phyloP scores from a whole-genome alignment of 2,888 invertebrate species.

The Merodon equestris region DNA sequence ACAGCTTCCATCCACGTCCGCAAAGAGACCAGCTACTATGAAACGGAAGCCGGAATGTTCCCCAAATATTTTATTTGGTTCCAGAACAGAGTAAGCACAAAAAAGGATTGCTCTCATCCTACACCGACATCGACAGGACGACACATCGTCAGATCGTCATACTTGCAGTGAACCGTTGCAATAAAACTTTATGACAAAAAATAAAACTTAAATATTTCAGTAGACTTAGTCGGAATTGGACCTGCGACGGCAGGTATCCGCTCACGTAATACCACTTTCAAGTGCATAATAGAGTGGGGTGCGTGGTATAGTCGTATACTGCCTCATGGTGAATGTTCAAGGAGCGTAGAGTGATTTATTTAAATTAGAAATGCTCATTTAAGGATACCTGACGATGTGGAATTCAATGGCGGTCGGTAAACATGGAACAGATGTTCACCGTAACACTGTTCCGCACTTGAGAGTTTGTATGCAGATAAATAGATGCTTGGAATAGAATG shows the following conservation, averaged over 20 bases:
- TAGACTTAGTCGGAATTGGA: constrained; percentile 3
- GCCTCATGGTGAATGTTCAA: background rate
- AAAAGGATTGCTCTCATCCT: constrained; percentile 38
- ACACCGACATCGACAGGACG: constrained; percentile 2
- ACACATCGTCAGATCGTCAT: constrained; percentile 15
- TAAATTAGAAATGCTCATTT: constrained; percentile 26
- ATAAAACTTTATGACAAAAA: constrained; percentile 49
- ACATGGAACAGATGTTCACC: too few relatives aligned
- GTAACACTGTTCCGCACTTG: too few relatives aligned
- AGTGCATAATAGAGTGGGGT: constrained; percentile 3
- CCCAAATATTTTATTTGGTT: constrained; percentile 13
- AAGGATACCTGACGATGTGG: background rate
- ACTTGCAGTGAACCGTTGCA: constrained; percentile 10
- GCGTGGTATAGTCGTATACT: background rate
- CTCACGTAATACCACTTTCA: constrained; percentile 27
- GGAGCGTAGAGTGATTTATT: constrained; percentile 43
- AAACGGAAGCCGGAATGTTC: constrained; percentile 8
- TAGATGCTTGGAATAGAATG: too few relatives aligned
- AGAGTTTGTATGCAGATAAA: too few relatives aligned
- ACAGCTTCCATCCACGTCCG: constrained; percentile 44
- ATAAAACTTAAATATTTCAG: constrained; percentile 43
- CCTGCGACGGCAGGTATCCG: background rate
- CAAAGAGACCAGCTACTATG: constrained; percentile 1
- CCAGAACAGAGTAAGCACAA: constrained; percentile 14
- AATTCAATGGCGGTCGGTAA: too few relatives aligned